A percentile compares a stretch with the other conserved stretches of the same genome.
These are phyloP conservation scores for Bombus confusus DNA, from an alignment of 1,140 invertebrate species.

Conservation along the genomic window DNA sequence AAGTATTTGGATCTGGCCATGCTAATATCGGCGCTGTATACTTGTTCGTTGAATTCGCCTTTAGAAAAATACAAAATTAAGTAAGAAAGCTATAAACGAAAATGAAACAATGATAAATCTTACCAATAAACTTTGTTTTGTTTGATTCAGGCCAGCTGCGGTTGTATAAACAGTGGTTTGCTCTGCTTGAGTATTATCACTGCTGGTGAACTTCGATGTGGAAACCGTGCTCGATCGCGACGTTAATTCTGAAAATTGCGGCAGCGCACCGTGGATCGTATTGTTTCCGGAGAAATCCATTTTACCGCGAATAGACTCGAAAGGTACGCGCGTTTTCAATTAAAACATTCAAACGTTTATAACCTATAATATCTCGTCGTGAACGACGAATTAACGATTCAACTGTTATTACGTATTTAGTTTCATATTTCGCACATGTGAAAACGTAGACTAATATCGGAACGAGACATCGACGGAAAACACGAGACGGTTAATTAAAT, in stretches of 20 bases:
- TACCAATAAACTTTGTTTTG: slow-evolving; percentile 74
- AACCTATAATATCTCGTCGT: slow-evolving; percentile 44
- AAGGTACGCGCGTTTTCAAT: slow-evolving; percentile 4
- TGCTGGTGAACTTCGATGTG: slow-evolving; percentile 64
- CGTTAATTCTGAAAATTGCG: slow-evolving; percentile 78
- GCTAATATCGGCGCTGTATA: slow-evolving; percentile 75
- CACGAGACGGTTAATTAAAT: slow-evolving; percentile 52
- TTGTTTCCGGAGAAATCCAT: slow-evolving; percentile 78
- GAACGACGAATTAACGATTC: background rate
- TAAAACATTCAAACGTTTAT: slow-evolving; percentile 40
- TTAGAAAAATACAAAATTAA: background rate
- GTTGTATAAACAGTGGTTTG: slow-evolving; percentile 74
- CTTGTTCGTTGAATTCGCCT: slow-evolving; percentile 76
- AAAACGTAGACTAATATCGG: background rate
- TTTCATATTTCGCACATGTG: slow-evolving; percentile 11
- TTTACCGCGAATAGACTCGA: slow-evolving; percentile 19
- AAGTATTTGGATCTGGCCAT: slow-evolving; percentile 77
- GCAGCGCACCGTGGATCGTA: slow-evolving; percentile 70
- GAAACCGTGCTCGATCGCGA: slow-evolving; percentile 66
- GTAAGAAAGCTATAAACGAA: background rate
- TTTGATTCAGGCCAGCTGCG: slow-evolving; percentile 66
- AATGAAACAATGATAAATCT: background rate
- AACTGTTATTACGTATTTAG: background rate
- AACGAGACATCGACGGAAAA: background rate
- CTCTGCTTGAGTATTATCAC: slow-evolving; percentile 55